A percentile compares a stretch with the other conserved stretches of the same genome.
Evolutionary conservation across 2,888 invertebrate species (phyloP).

Genomic region (Eurytoma californica): DNA sequence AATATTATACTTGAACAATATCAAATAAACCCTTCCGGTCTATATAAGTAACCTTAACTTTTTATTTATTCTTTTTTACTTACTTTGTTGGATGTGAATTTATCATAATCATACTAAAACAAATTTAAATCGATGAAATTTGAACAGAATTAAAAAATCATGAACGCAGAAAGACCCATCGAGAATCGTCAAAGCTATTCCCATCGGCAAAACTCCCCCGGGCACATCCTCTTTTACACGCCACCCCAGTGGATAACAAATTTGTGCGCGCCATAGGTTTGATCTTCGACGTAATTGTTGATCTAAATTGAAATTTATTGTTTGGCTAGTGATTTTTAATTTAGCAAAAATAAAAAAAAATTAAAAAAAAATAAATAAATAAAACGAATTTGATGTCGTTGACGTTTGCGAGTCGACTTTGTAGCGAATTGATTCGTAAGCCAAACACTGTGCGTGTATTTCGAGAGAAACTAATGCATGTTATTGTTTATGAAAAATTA

Average conservation of each 20-base stretch:
- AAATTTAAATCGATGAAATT: too few species aligned
- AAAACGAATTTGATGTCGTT: neutral
- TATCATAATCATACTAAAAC: too few species aligned
- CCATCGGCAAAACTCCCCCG: too few species aligned
- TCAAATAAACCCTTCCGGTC: too few species aligned
- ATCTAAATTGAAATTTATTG: neutral
- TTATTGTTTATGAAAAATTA: conserved; percentile 52
- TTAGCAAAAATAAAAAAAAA: conserved; percentile 2
- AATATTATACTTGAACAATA: too few species aligned
- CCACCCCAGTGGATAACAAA: conserved; percentile 19
- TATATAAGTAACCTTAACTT: too few species aligned
- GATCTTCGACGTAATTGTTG: conserved; percentile 16
- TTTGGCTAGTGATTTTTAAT: conserved; percentile 28
- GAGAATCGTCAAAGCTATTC: too few species aligned
- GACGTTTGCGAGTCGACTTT: neutral
- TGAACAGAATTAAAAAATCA: neutral
- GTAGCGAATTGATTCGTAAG: neutral
- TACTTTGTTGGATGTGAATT: too few species aligned
- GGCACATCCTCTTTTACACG: neutral
- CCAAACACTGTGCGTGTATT: neutral
- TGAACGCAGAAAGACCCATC: too few species aligned
- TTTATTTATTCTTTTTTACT: too few species aligned
- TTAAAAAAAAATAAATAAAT: neutral
- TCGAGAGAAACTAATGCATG: neutral
- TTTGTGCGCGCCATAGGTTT: conserved; percentile 21